These are phyloP conservation scores for Hydropotes inermis DNA, from an alignment of 2,113 vertebrate species.

Conservation along the genomic window DNA sequence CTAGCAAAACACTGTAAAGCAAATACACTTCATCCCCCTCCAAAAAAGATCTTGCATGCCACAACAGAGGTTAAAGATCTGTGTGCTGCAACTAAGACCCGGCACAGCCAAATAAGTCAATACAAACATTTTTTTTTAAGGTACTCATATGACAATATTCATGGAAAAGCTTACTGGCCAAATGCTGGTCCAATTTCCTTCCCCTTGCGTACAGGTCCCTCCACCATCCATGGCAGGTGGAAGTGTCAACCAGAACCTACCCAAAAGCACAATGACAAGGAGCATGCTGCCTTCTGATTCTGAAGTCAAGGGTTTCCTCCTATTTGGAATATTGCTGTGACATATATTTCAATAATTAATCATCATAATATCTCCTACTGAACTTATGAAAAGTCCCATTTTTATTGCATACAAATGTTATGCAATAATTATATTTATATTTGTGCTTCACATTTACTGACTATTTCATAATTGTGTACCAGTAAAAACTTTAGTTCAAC, in stretches of 20 bases:
- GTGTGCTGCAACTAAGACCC: neutral
- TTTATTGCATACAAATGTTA: neutral
- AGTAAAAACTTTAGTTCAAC: constrained; percentile 47
- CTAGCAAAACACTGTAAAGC: neutral
- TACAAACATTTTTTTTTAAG: neutral
- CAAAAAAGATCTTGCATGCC: neutral
- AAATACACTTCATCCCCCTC: neutral
- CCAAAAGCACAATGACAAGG: neutral
- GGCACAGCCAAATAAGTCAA: neutral
- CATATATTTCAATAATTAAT: neutral
- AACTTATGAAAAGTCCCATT: neutral
- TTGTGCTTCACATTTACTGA: constrained; percentile 35
- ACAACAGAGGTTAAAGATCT: neutral
- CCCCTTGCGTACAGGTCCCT: neutral
- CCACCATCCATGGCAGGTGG: neutral
- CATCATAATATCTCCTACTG: neutral
- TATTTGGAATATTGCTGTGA: neutral
- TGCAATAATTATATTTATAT: neutral
- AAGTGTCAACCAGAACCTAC: neutral
- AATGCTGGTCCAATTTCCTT: neutral
- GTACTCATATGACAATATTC: neutral
- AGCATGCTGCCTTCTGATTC: neutral
- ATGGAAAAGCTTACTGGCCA: neutral
- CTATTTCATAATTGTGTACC: neutral
- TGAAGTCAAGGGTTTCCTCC: neutral